Conservation (phyloP, 1,140 invertebrate genomes). For the Neodiprion pinetum region DNA sequence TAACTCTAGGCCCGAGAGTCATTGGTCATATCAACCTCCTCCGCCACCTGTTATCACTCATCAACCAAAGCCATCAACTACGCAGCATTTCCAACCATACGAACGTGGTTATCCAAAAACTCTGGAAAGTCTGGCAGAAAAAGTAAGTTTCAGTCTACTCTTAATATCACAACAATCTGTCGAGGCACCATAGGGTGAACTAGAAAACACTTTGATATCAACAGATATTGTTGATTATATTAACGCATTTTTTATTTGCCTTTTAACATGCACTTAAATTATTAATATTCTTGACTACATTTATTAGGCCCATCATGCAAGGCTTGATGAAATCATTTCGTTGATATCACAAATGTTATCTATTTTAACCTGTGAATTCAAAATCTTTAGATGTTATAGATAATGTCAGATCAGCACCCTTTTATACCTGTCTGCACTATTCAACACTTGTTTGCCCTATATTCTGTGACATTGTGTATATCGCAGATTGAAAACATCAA, state of each 20-base stretch:
- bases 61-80: constrained; percentile 78
- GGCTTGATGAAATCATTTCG: no score
- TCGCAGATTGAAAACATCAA: constrained; percentile 10
- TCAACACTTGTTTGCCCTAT: constrained; percentile 58
- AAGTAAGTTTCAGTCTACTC: constrained; percentile 61
- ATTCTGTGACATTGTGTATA: constrained; percentile 16
- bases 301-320: no score
- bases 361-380: neutral
- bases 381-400: constrained; percentile 52
- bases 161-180: constrained; percentile 25
- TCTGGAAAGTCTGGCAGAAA: constrained; percentile 86
- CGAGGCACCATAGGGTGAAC: neutral
- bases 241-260: neutral
- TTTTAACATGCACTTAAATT: neutral
- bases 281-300: neutral
- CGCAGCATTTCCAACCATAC: constrained; percentile 79
- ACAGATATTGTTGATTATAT: neutral
- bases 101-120: constrained; percentile 90
- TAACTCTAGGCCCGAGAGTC: constrained; percentile 70
- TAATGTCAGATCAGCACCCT: constrained; percentile 57
- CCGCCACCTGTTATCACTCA: constrained; percentile 86
- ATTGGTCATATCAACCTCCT: constrained; percentile 72
- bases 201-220: neutral
- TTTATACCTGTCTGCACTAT: constrained; percentile 59
- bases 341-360: neutral